Evolutionary conservation across 2,888 invertebrate genomes (phyloP), one percentile per base, ranked within the genome.

Genomic region (Nyleta sp.): DNA sequence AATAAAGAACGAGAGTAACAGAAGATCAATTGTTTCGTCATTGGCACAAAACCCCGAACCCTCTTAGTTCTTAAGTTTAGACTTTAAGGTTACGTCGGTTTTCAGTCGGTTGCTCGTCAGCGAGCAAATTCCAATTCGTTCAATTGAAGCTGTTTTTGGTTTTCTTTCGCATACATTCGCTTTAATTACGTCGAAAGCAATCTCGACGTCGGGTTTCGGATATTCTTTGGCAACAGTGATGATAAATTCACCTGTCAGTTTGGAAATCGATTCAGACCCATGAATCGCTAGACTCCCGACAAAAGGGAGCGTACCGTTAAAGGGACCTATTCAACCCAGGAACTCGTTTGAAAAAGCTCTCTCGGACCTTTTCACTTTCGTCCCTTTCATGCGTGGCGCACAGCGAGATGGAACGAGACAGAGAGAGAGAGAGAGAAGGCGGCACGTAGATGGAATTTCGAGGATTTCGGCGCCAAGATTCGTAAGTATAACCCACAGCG

Each of bases 1-100:
- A 82, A 84, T 78, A 81, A 88, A 48, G 2, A 85, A 83, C 8
- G 7, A 86, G 28, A 86, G 35, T 4, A 64, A 67, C 46, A 55
- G 38, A 33, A 52, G n/a, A 11, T 60, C 40, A 42, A 5, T 55
- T 40, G 24, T 24, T 24, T 24, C 46, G 28, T 62, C 38, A 64
- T 65, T 65, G 35, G 33, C 15, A 46, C 35, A 57, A 24, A 11
- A 31, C 50, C 24, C 18, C n/a, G 67, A 10, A 13, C 44, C 44
- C 7, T 5, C 10, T 44, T 20, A 8, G 22, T 70, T 59, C 60
- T 17, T 71, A 76, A 71, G 71, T 17, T 40, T 74, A 55, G 42
- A 18, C 24, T 11, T 17, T 55, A 59, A 57, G 40, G 33, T 33
- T 33, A 11, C 2, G 10, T 24, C 7, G 3, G 24, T 24, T 24